Evolutionary conservation across 1,140 invertebrate genomes (phyloP).

Genomic region (Drosophila athabasca): DNA sequence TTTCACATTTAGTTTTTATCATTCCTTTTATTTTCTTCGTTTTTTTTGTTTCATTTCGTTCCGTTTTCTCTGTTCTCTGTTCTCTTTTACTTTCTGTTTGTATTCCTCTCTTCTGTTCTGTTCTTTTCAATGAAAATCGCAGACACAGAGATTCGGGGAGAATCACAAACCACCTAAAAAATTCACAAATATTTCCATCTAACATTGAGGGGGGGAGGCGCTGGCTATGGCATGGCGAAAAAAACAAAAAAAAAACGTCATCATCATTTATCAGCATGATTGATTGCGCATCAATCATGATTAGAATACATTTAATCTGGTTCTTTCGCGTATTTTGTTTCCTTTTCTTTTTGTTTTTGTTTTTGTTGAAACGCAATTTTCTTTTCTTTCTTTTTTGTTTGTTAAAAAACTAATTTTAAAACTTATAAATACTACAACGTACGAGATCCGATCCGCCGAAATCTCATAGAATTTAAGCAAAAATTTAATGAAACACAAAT

Average conservation of each 20-base stretch:
- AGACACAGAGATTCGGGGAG: slow-evolving; percentile 2
- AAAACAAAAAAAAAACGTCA: slow-evolving; percentile 53
- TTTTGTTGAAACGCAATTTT: slow-evolving; percentile 56
- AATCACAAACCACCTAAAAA: slow-evolving; percentile 22
- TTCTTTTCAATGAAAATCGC: slow-evolving; percentile 6
- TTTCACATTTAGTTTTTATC: slow-evolving; percentile 61
- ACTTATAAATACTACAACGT: slow-evolving; percentile 82
- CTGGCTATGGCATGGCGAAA: slow-evolving; percentile 56
- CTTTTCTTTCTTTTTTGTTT: slow-evolving; percentile 11
- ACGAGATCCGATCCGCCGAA: slow-evolving; percentile 79
- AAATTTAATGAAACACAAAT: slow-evolving; percentile 52
- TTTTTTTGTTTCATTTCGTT: slow-evolving; percentile 7
- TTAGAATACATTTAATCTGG: slow-evolving; percentile 55
- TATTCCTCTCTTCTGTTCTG: too few species aligned
- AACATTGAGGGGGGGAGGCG: slow-evolving; percentile 46
- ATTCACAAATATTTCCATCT: slow-evolving; percentile 53
- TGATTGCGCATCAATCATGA: slow-evolving; percentile 41
- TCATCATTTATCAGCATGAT: slow-evolving; percentile 25
- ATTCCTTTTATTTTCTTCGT: background rate
- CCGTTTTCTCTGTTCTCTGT: slow-evolving; percentile 23
- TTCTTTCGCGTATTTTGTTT: slow-evolving; percentile 18
- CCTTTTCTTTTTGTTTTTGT: slow-evolving; percentile 2
- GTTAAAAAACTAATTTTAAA: slow-evolving; percentile 71
- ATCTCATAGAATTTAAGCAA: slow-evolving; percentile 77
- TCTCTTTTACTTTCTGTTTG: slow-evolving; percentile 23